Conservation (phyloP, 2,797 vertebrate genomes). For the Squalus acanthias region DNA sequence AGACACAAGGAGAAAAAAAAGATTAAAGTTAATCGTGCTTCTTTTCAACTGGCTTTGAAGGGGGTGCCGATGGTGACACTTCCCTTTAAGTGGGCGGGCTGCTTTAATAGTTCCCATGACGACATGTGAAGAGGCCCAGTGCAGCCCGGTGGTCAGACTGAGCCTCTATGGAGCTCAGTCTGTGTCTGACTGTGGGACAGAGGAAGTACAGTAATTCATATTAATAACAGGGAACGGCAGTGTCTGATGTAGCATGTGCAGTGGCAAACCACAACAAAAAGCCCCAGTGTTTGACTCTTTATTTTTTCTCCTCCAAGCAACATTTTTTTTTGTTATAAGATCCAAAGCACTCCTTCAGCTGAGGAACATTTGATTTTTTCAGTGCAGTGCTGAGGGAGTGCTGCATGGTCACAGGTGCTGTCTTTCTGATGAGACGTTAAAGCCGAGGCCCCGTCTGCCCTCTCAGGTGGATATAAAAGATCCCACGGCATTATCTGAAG, state of each 20-base stretch:
- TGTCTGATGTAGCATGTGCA: conserved; percentile 31
- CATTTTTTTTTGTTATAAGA: background rate
- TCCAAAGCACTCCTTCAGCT: background rate
- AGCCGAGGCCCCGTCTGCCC: background rate
- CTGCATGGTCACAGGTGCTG: background rate
- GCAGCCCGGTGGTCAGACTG: background rate
- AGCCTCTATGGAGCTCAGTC: conserved; percentile 7
- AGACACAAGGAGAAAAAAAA: background rate
- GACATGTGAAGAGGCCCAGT: conserved; percentile 29
- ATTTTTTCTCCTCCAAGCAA: background rate
- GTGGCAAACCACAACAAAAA: conserved; percentile 35
- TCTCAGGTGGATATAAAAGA: background rate
- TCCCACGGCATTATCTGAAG: background rate
- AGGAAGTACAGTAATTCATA: conserved; percentile 35
- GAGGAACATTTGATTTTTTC: background rate
- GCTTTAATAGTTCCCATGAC: conserved; percentile 35
- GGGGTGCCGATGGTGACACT: background rate
- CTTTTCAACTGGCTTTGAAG: conserved; percentile 27
- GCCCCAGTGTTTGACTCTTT: conserved; percentile 12
- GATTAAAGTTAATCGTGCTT: conserved; percentile 30
- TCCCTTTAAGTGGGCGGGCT: conserved; percentile 22
- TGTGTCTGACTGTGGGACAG: conserved; percentile 22
- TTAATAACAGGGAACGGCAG: conserved; percentile 27
- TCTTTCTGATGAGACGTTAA: background rate
- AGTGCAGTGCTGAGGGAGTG: background rate